Evolutionary conservation across 1,140 invertebrate species (phyloP).

Genomic region (Paraescarpia echinospica): DNA sequence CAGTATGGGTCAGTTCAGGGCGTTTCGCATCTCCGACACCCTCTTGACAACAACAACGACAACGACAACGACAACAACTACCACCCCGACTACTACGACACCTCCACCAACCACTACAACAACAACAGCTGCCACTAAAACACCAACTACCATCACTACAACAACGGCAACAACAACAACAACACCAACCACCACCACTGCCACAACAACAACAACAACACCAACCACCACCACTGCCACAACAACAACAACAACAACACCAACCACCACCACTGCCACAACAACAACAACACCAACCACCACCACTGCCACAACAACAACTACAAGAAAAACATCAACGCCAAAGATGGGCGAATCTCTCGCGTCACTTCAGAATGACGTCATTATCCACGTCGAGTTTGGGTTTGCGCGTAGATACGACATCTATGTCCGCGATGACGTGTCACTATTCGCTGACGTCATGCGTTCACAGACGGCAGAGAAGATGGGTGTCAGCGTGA

Average conservation of each 20-base stretch:
- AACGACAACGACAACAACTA: background rate
- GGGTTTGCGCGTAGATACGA: background rate
- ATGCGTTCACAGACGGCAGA: background rate
- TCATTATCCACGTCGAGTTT: background rate
- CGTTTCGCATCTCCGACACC: background rate
- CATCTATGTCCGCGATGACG: background rate
- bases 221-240: too few species aligned
- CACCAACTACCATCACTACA: too few species aligned
- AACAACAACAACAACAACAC: background rate
- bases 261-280: background rate
- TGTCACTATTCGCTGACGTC: background rate
- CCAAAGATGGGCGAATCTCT: background rate
- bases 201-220: background rate
- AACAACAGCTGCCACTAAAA: background rate
- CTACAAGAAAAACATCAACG: background rate
- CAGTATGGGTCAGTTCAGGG: background rate
- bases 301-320: background rate
- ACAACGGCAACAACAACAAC: too few species aligned
- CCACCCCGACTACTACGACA: background rate
- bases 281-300: background rate
- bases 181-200: too few species aligned
- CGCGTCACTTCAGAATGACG: background rate
- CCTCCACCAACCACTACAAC: background rate
- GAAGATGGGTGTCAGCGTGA: background rate
- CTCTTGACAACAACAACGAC: background rate